Evolutionary conservation across 2,113 vertebrate species (phyloP), one percentile per base, ranked within the genome.

Genomic region (Dasyurus viverrinus): DNA sequence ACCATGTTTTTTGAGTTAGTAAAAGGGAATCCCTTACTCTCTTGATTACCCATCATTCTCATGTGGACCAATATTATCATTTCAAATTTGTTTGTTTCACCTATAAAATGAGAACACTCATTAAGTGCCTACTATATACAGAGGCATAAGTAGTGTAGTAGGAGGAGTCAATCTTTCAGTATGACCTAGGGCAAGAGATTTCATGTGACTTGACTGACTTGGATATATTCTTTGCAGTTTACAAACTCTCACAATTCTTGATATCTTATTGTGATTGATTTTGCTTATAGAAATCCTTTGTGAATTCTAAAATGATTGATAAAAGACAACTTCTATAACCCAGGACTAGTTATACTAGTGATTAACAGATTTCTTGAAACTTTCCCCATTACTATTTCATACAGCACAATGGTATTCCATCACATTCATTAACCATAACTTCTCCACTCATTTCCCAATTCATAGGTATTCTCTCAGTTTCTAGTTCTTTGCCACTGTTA

Each of bases 11-110:
- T 52, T 26, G 52, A 91, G 84, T 97, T 93, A 48, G 93, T 57
- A 90, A 93, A 42, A 52, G 25, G 23, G 24, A 93, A 53, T 93
- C 60, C 30, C 60, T 68, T 94, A 16, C 23, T 53, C 0, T 89
- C 68, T 91, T 93, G 91, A 47, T 91, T 10, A 23, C 9, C 93
- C 90, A 42, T 91, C 90, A 93, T 93, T 95, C 53, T 95, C 30
- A 36, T 68, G 36, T n/a, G 30, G 3, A 76, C n/a, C n/a, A 36
- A 76, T 76, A 76, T n/a, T 4, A 76, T 5, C 4, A 2, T n/a
- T 76, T 76, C 1, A n/a, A 76, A 76, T 76, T n/a, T n/a, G 36
- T n/a, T 76, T 76, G 60, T 76, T 16, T 76, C 60, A 76, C 3
- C 36, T 76, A 76, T 76, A n/a, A 36, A 76, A 76, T 76, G 36